Base-by-base conservation (phyloP, 2,888 invertebrate genomes). In the Omphaloscelis lunosa region DNA sequence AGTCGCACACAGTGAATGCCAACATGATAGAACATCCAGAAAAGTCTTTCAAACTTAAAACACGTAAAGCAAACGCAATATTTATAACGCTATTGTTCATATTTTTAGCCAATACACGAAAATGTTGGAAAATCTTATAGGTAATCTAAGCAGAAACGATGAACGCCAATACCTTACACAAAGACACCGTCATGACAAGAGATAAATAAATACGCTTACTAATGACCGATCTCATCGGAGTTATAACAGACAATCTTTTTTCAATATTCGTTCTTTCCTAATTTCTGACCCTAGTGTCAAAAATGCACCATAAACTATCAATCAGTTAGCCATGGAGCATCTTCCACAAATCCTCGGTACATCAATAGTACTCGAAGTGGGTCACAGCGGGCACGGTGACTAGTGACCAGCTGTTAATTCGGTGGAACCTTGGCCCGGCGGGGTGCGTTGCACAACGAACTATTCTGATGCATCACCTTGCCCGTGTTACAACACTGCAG, bases 381-480 rank as follows among this genome's bases (percentile, higher is more conserved):
- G 89, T 89, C 87, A 87, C 80, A 80, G 69, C 89, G 79, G 77
- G 78, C 81, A 80, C 79, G 29, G 53, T 53, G 63, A 79, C 77
- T 84, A 86, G 79, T 83, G 90, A 85, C 82, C 84, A 81, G 86
- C 87, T 81, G 90, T 91, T 91, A 91, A 90, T 89, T 90, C 88
- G 78, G 89, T 88, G 86, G 88, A 88, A 90, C 92, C 92, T 91
- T 92, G 93, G 92, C 92, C 92, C 87, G 90, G 90, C 91, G 89
- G 91, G 91, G 90, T 88, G 89, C 89, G 90, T 93, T 94, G 93
- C 93, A 93, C 93, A 94, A 93, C 88, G 78, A 86, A 91, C 94
- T 94, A 94, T 94, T 94, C 93, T 92, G 90, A 93, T 92, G 92
- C 93, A 91, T 93, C 90, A 91, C 93, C 92, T 92, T 92, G 93